A percentile compares a stretch with the other conserved stretches of the same genome.
These are phyloP conservation scores for Mystacornis crossleyi DNA, from an alignment of 2,113 vertebrate species.

Conservation along the genomic window DNA sequence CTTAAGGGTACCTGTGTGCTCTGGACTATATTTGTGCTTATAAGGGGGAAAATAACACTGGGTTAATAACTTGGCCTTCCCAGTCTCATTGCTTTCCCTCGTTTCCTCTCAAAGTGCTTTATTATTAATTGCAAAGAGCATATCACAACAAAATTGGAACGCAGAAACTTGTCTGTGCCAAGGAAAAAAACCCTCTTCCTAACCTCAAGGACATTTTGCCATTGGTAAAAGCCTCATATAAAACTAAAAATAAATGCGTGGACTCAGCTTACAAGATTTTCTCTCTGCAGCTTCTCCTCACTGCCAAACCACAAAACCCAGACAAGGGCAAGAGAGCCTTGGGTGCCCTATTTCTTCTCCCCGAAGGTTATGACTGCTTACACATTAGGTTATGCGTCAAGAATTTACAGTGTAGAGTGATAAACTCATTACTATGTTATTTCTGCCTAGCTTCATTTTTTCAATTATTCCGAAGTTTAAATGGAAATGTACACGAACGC, in stretches of 20 bases:
- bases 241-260: conserved; percentile 9
- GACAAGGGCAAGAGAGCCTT: not conserved
- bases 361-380: not conserved
- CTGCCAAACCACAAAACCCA: not conserved
- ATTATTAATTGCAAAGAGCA: conserved; percentile 39
- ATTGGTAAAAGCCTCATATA: conserved; percentile 14
- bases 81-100: not conserved
- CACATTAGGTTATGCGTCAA: not conserved
- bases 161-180: not conserved
- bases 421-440: not conserved
- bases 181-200: not conserved
- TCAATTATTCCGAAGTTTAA: not conserved
- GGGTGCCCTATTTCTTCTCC: not conserved
- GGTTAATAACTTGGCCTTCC: conserved; percentile 24
- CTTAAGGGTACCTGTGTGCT: not conserved
- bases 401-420: not conserved
- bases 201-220: conserved; percentile 43
- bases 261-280: not conserved
- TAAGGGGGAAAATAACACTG: not conserved
- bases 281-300: not conserved
- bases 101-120: conserved; percentile 6
- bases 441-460: not conserved
- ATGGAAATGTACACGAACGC: not conserved
- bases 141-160: conserved; percentile 11
- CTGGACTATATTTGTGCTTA: not conserved